These are phyloP conservation scores for Ericerus pela DNA, from an alignment of 1,140 invertebrate genomes.

Conservation along the genomic window DNA sequence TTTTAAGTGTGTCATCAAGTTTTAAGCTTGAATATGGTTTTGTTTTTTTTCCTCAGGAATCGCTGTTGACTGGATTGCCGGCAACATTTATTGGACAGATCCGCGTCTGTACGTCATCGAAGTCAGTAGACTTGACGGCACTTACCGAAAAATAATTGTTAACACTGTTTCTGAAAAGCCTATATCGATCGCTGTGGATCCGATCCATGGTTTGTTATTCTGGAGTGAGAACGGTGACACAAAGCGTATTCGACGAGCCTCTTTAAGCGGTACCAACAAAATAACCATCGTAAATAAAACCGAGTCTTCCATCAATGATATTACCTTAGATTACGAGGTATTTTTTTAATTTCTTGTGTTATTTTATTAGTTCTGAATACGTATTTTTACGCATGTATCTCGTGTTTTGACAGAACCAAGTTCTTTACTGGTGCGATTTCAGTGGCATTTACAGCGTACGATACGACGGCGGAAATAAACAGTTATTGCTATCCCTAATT, in stretches of 20 bases:
- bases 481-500: constrained; percentile 25
- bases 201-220: constrained; percentile 44
- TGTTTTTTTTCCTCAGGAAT: constrained; percentile 26
- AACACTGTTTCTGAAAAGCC: constrained; percentile 32
- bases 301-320: constrained; percentile 37
- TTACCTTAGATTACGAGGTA: constrained; percentile 42
- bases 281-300: constrained; percentile 29
- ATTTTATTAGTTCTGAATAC: background rate
- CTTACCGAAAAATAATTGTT: constrained; percentile 35
- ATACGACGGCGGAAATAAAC: constrained; percentile 35
- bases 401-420: constrained; percentile 32
- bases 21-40: background rate
- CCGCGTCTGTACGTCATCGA: constrained; percentile 41
- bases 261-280: constrained; percentile 42
- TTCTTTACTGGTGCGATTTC: constrained; percentile 75
- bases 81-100: constrained; percentile 48
- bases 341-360: background rate
- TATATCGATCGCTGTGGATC: constrained; percentile 45
- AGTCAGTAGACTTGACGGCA: constrained; percentile 35
- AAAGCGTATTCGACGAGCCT: constrained; percentile 37
- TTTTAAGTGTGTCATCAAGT: too few species aligned
- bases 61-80: constrained; percentile 35
- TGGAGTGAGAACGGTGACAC: constrained; percentile 37
- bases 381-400: background rate
- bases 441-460: constrained; percentile 37